Evolutionary conservation across 2,888 invertebrate genomes (phyloP).

Genomic region (Hoplodrina blanda): DNA sequence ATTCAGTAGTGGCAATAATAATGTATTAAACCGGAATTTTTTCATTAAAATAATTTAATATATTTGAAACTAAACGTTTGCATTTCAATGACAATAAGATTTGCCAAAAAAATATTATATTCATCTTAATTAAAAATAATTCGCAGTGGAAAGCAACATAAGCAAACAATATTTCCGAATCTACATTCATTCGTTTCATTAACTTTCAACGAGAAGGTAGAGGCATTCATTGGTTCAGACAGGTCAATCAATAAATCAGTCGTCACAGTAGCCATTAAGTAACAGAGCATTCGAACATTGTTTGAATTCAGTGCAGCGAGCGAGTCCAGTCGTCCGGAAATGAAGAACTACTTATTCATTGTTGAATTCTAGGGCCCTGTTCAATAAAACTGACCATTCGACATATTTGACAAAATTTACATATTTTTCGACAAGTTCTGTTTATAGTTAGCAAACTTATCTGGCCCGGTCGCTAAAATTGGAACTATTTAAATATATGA

Average conservation of each 20-base stretch:
- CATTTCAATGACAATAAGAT: neutral
- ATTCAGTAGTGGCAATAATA: neutral
- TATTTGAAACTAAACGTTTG: neutral
- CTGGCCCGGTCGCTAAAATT: too few species aligned
- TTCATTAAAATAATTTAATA: neutral
- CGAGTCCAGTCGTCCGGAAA: slow-evolving; percentile 56
- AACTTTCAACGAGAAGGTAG: slow-evolving; percentile 44
- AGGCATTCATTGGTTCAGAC: slow-evolving; percentile 43
- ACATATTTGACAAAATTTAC: too few species aligned
- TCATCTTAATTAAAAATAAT: too few species aligned
- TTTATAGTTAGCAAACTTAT: too few species aligned
- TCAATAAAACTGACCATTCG: too few species aligned
- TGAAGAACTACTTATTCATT: slow-evolving; percentile 63
- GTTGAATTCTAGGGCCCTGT: slow-evolving; percentile 38
- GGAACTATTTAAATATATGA: too few species aligned
- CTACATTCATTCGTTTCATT: slow-evolving; percentile 26
- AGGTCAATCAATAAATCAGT: slow-evolving; percentile 66
- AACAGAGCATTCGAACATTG: slow-evolving; percentile 64
- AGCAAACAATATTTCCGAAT: neutral
- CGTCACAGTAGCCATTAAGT: slow-evolving; percentile 62
- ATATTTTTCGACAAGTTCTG: too few species aligned
- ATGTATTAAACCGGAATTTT: neutral
- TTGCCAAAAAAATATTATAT: neutral
- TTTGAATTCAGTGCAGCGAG: slow-evolving; percentile 62
- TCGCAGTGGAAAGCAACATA: neutral